A percentile compares a stretch with the other conserved stretches of the same genome.
Conservation (phyloP, 2,113 vertebrate species). For the Dromiciops gliroides region DNA sequence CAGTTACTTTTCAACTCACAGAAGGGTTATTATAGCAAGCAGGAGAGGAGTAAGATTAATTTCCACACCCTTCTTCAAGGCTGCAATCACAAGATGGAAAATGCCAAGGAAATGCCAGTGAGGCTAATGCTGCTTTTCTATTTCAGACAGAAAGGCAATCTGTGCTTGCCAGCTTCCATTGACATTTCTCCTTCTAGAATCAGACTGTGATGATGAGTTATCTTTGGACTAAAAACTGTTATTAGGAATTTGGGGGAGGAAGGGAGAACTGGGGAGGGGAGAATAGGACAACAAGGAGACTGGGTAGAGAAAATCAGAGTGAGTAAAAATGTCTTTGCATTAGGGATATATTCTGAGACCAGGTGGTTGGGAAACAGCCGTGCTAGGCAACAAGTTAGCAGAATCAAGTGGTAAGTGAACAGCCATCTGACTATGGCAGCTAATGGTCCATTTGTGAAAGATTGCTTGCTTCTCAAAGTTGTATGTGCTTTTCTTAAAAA, state of each 20-base stretch:
- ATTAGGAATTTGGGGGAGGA: not conserved
- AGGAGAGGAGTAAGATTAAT: not conserved
- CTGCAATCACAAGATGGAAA: not conserved
- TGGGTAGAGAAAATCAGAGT: not conserved
- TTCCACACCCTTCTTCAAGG: not conserved
- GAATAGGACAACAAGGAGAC: not conserved
- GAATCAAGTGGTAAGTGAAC: not conserved
- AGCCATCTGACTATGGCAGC: not conserved
- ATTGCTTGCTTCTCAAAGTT: not conserved
- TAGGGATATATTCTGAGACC: no score
- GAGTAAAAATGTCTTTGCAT: not conserved
- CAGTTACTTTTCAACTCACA: not conserved
- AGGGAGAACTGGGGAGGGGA: not conserved
- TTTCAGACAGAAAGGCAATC: slow-evolving; percentile 18
- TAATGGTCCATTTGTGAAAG: not conserved
- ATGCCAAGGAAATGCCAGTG: not conserved
- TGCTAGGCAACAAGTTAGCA: not conserved
- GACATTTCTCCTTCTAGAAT: not conserved
- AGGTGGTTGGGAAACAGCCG: not conserved
- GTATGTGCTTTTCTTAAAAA: not conserved
- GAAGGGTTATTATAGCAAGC: not conserved
- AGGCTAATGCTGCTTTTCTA: not conserved
- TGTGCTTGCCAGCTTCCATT: not conserved
- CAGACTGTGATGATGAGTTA: not conserved
- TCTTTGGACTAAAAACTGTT: not conserved